Evolutionary conservation across 2,888 invertebrate genomes (phyloP).

Genomic region (Oegoconia quadripuncta): DNA sequence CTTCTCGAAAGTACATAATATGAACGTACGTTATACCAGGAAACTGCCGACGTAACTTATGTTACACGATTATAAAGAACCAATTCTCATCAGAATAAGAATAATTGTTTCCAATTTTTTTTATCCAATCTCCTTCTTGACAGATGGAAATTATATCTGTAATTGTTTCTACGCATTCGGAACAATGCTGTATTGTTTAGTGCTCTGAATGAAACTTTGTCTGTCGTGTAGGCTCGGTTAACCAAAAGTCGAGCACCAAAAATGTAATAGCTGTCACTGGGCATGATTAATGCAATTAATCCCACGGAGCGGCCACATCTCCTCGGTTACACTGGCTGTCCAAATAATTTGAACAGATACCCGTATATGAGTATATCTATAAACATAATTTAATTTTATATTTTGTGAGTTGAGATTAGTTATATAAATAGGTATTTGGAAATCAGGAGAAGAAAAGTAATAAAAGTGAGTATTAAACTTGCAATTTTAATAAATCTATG

Average conservation of each 20-base stretch:
- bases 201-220: constrained; percentile 50
- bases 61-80: too few relatives aligned
- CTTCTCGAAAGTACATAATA: too few relatives aligned
- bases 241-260: constrained; percentile 76
- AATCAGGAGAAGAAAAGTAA: too few relatives aligned
- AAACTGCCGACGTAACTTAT: too few relatives aligned
- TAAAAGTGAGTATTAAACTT: too few relatives aligned
- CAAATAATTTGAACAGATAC: constrained; percentile 19
- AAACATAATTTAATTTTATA: background rate
- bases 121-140: constrained; percentile 6
- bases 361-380: background rate
- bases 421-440: too few relatives aligned
- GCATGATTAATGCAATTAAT: constrained; percentile 78
- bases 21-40: too few relatives aligned
- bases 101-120: constrained; percentile 1
- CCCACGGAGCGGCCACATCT: constrained; percentile 65
- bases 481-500: too few relatives aligned
- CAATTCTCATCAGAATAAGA: too few relatives aligned
- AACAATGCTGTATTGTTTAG: constrained; percentile 57
- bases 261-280: constrained; percentile 78
- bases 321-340: constrained; percentile 49
- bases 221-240: constrained; percentile 32
- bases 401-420: too few relatives aligned
- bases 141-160: constrained; percentile 27
- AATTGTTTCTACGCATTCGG: constrained; percentile 45